phyloP scores from a whole-genome alignment of 1,140 invertebrate species.

The Caerostris extrusa region DNA sequence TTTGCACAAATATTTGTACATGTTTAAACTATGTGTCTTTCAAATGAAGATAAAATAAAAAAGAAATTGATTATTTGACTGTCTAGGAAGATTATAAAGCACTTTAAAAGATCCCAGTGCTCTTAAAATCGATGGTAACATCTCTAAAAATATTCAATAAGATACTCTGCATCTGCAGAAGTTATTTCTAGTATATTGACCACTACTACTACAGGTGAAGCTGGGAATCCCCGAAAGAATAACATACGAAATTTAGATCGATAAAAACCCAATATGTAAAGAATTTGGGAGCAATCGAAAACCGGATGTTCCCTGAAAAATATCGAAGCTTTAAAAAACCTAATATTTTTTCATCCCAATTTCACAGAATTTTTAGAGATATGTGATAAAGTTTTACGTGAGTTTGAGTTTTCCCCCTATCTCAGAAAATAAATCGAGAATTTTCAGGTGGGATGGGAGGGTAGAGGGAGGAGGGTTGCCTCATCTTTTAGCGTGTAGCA shows the following conservation, averaged over 20 bases:
- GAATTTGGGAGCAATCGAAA: constrained; percentile 29
- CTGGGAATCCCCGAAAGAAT: not conserved
- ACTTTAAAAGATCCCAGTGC: too few relatives aligned
- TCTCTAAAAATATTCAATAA: not conserved
- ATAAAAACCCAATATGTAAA: constrained; percentile 30
- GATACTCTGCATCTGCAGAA: not conserved
- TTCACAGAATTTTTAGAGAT: constrained; percentile 20
- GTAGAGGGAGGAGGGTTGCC: not conserved
- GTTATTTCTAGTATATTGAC: constrained; percentile 30
- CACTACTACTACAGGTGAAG: not conserved
- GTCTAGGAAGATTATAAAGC: not conserved
- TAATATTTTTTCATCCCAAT: constrained; percentile 22
- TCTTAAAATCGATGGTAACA: not conserved
- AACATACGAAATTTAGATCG: not conserved
- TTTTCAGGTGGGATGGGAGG: not conserved
- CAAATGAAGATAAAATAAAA: not conserved
- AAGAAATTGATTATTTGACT: not conserved
- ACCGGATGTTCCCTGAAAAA: constrained; percentile 10
- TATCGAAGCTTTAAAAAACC: not conserved
- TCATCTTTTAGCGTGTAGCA: constrained; percentile 51
- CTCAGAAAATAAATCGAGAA: constrained; percentile 43
- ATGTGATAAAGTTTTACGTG: constrained; percentile 63
- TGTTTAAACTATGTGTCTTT: not conserved
- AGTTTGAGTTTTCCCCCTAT: constrained; percentile 43
- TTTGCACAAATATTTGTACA: too few relatives aligned